A percentile compares a stretch with the other conserved stretches of the same genome.
Conservation (phyloP, 53 echinoderm and acorn worm species). For the Hippasteria phrygiana region DNA sequence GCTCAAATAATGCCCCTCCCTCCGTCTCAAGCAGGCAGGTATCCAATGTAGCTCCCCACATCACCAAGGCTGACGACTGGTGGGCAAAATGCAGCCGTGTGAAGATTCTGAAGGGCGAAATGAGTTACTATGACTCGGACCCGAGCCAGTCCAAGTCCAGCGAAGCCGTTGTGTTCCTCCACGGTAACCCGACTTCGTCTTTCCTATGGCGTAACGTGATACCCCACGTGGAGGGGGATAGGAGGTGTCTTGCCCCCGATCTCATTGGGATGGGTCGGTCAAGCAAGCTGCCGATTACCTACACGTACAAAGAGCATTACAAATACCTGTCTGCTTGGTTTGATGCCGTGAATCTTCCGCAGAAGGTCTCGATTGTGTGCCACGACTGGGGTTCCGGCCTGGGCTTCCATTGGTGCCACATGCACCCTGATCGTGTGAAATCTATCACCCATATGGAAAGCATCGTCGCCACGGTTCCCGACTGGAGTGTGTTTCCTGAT, state of each 20-base stretch:
- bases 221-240: constrained; percentile 73
- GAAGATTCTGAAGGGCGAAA: constrained; percentile 76
- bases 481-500: constrained; percentile 86
- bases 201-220: constrained; percentile 82
- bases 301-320: constrained; percentile 81
- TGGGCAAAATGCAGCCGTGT: constrained; percentile 73
- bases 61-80: constrained; percentile 74
- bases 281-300: constrained; percentile 69
- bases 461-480: constrained; percentile 60
- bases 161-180: constrained; percentile 76
- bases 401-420: constrained; percentile 86
- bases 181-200: constrained; percentile 89
- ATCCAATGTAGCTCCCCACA: constrained; percentile 26
- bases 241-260: constrained; percentile 79
- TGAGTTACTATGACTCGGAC: constrained; percentile 84
- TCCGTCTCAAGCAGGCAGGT: not conserved
- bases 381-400: constrained; percentile 91
- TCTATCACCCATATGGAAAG: constrained; percentile 83
- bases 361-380: constrained; percentile 82
- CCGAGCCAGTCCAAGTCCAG: constrained; percentile 54
- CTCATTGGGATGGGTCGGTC: constrained; percentile 85
- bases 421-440: constrained; percentile 77
- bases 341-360: constrained; percentile 69
- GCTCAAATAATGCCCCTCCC: not conserved
- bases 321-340: constrained; percentile 80